Conservation (phyloP, 2,888 invertebrate genomes). For the Bugulina stolonifera region DNA sequence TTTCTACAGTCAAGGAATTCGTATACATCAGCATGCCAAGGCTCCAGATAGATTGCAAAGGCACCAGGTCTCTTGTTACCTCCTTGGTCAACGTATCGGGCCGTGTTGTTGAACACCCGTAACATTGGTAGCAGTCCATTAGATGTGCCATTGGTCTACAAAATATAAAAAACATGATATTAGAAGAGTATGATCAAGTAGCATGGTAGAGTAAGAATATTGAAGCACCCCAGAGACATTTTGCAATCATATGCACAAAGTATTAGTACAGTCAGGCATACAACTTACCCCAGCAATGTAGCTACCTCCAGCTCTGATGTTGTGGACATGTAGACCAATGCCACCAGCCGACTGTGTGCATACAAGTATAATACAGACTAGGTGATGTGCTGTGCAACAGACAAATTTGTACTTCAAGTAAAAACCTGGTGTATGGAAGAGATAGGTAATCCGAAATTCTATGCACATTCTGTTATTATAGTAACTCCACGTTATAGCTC, state of each 20-base stretch:
- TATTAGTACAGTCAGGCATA: too few species aligned
- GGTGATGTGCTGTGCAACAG: background rate
- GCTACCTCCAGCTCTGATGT: slow-evolving; percentile 84
- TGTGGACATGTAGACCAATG: slow-evolving; percentile 91
- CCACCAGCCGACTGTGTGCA: slow-evolving; percentile 73
- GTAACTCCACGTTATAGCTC: too few species aligned
- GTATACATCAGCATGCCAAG: slow-evolving; percentile 97
- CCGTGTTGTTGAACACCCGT: slow-evolving; percentile 88
- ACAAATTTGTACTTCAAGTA: background rate
- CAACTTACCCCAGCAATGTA: slow-evolving; percentile 72
- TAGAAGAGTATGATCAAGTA: too few species aligned
- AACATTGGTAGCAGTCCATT: slow-evolving; percentile 92
- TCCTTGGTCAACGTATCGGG: slow-evolving; percentile 94
- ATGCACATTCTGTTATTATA: too few species aligned
- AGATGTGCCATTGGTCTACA: slow-evolving; percentile 77
- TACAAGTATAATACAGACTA: background rate
- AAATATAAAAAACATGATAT: too few species aligned
- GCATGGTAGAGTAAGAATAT: too few species aligned
- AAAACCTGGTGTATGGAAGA: too few species aligned
- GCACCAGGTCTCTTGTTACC: slow-evolving; percentile 96
- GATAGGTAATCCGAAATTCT: too few species aligned
- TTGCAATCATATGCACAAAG: too few species aligned
- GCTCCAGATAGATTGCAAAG: slow-evolving; percentile 94
- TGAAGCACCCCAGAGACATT: too few species aligned
- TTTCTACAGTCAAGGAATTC: slow-evolving; percentile 90